Conservation (phyloP, 2,888 invertebrate genomes). For the Petrophora chlorosata region DNA sequence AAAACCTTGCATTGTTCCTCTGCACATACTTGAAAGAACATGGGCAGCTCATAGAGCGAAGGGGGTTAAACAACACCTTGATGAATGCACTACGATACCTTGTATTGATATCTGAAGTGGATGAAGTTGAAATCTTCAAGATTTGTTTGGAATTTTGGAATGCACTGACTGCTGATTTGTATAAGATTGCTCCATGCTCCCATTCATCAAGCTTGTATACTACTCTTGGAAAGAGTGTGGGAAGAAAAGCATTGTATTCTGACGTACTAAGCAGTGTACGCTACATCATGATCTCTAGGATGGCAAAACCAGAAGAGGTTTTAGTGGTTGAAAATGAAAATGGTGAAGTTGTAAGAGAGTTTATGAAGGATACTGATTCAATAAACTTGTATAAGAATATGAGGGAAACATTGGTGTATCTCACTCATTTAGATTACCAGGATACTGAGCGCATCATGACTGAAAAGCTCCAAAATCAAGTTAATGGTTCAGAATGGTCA, state of each 20-base stretch:
- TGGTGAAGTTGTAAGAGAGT: constrained; percentile 99
- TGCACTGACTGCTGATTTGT: constrained; percentile 94
- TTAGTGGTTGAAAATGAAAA: constrained; percentile 99
- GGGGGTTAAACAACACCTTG: constrained; percentile 89
- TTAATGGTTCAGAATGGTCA: constrained; percentile 99
- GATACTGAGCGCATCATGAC: constrained; percentile 99
- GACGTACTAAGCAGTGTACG: constrained; percentile 94
- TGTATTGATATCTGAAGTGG: constrained; percentile 97
- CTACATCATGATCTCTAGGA: constrained; percentile 99
- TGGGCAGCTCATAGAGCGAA: constrained; percentile 93
- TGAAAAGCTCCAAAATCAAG: constrained; percentile 98
- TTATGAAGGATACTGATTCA: constrained; percentile 99
- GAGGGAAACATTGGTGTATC: constrained; percentile 98
- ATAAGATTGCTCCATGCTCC: constrained; percentile 92
- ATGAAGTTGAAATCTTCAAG: constrained; percentile 99
- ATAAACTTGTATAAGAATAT: constrained; percentile 99
- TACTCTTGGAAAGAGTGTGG: constrained; percentile 69
- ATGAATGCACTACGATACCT: constrained; percentile 94
- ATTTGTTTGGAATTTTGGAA: constrained; percentile 99
- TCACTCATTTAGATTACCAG: constrained; percentile 98
- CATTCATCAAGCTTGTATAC: constrained; percentile 69
- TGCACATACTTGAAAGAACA: constrained; percentile 99
- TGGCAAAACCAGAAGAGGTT: constrained; percentile 99
- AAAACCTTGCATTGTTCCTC: constrained; percentile 98
- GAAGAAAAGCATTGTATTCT: constrained; percentile 89